phyloP scores from a whole-genome alignment of 1,140 invertebrate species.

The Idris sp. region DNA sequence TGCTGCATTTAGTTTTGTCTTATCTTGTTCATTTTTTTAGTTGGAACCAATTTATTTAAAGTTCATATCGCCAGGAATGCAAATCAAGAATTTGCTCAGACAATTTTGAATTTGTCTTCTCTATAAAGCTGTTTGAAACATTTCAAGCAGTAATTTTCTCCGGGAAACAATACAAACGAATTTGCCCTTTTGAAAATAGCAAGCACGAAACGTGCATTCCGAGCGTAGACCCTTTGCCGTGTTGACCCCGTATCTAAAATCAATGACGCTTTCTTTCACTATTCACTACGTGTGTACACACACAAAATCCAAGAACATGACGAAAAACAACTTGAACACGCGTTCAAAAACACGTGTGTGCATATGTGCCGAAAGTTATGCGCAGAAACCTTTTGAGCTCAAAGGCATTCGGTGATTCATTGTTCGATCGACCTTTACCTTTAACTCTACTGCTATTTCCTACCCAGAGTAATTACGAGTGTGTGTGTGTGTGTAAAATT shows the following conservation, averaged over 20 bases:
- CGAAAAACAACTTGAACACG: slow-evolving; percentile 8
- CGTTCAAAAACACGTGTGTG: slow-evolving; percentile 14
- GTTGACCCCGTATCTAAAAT: slow-evolving; percentile 43
- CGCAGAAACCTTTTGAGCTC: slow-evolving; percentile 20
- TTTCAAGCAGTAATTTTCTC: slow-evolving; percentile 25
- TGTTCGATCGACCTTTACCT: slow-evolving; percentile 43
- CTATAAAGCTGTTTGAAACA: slow-evolving; percentile 14
- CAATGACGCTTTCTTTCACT: slow-evolving; percentile 38
- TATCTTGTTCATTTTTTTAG: no score
- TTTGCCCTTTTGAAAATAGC: slow-evolving; percentile 36
- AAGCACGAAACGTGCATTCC: slow-evolving; percentile 28
- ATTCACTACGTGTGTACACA: slow-evolving; percentile 9
- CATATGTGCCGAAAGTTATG: slow-evolving; percentile 4
- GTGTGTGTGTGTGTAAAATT: no score
- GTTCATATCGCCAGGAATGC: no score
- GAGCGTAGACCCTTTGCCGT: slow-evolving; percentile 25
- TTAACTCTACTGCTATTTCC: slow-evolving; percentile 29
- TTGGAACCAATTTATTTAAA: no score
- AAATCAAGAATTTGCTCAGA: slow-evolving; percentile 20
- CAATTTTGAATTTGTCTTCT: slow-evolving; percentile 18
- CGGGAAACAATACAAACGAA: slow-evolving; percentile 28
- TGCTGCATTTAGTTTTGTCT: no score
- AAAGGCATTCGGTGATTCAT: slow-evolving; percentile 19
- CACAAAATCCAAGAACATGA: slow-evolving; percentile 11
- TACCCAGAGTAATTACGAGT: slow-evolving; percentile 34